A percentile compares a stretch with the other conserved stretches of the same genome.
Conservation (phyloP, 1,140 invertebrate genomes). For the Lysiphlebus fabarum region DNA sequence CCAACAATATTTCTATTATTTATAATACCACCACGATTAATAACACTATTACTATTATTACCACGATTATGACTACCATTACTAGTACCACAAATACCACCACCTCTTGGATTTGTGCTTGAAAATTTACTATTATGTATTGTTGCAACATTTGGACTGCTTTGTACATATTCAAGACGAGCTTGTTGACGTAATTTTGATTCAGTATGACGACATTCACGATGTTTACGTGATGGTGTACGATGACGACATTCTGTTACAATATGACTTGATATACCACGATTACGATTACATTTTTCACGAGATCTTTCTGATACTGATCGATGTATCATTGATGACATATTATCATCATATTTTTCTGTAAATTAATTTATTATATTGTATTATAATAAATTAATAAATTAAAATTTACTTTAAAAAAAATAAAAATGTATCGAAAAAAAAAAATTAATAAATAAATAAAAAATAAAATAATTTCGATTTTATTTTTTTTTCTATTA, state of each 20-base stretch:
- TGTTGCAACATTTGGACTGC: conserved; percentile 61
- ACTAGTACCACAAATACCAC: conserved; percentile 24
- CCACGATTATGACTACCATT: conserved; percentile 19
- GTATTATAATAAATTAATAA: too few species aligned
- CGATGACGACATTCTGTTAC: conserved; percentile 46
- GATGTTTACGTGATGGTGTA: conserved; percentile 34
- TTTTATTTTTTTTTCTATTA: too few species aligned
- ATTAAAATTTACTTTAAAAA: too few species aligned
- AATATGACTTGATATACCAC: conserved; percentile 28
- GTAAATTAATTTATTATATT: too few species aligned
- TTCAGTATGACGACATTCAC: conserved; percentile 45
- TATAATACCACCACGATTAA: conserved; percentile 1
- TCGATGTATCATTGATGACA: conserved; percentile 52
- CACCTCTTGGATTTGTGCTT: conserved; percentile 41
- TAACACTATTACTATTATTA: conserved; percentile 3
- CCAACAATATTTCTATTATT: conserved; percentile 28
- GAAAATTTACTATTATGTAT: conserved; percentile 49
- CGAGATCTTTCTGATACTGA: conserved; percentile 56
- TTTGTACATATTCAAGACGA: conserved; percentile 61
- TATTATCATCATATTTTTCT: conserved; percentile 49
- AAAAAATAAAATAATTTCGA: conserved; percentile 12
- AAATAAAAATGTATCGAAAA: too few species aligned
- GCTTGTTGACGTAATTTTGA: conserved; percentile 54
- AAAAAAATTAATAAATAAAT: neutral
- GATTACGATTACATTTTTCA: conserved; percentile 36